Evolutionary conservation across 2,888 invertebrate genomes (phyloP).

Genomic region (Diarsia brunnea): DNA sequence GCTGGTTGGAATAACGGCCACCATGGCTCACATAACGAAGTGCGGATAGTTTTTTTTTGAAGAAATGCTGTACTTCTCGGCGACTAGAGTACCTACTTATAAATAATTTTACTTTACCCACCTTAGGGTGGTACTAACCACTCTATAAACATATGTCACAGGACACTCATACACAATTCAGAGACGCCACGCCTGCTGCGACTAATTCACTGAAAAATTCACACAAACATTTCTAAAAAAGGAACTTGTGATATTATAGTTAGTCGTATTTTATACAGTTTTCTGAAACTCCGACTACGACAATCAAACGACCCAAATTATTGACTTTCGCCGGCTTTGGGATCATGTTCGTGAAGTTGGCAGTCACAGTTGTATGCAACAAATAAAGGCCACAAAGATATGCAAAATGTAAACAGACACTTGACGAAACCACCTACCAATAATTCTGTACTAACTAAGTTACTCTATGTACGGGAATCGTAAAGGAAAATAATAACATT

Average conservation of each 20-base stretch:
- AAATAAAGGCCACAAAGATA: too few relatives aligned
- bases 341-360: background rate
- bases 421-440: too few relatives aligned
- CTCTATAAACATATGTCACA: slow-evolving; percentile 24
- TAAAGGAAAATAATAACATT: too few relatives aligned
- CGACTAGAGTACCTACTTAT: background rate
- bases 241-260: background rate
- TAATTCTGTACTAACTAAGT: too few relatives aligned
- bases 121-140: slow-evolving; percentile 13
- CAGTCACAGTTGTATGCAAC: background rate
- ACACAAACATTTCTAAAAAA: slow-evolving; percentile 20
- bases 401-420: too few relatives aligned
- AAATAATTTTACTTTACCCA: background rate
- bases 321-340: background rate
- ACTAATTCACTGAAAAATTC: slow-evolving; percentile 45
- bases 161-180: slow-evolving; percentile 58
- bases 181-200: slow-evolving; percentile 12
- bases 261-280: background rate
- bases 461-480: too few relatives aligned
- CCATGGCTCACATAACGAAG: too few relatives aligned
- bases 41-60: too few relatives aligned
- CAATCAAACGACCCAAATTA: background rate
- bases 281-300: background rate
- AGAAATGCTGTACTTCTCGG: background rate
- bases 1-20: too few relatives aligned